Evolutionary conservation across 2,888 invertebrate genomes (phyloP), one percentile per base, ranked within the genome.

Genomic region (Rhingia campestris): DNA sequence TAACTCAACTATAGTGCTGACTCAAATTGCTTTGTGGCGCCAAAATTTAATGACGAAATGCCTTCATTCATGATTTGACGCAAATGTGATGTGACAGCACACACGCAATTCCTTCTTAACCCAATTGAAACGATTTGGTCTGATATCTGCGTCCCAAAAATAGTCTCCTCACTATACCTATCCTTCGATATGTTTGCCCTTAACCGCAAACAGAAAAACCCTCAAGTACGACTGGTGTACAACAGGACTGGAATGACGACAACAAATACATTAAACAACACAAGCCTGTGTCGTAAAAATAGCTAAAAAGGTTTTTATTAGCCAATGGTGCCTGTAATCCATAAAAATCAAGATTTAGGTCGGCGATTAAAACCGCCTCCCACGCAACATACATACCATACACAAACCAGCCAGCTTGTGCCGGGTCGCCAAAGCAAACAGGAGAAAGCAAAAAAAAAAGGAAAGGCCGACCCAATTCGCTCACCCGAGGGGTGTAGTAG

Each of bases 331-430:
- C 82, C 79, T 69, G 82, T 74, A 79, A 82, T 82, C 82, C 79
- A 82, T 74, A 79, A 79, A 79, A 79, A 79, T 79, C 82, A 73
- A 79, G 82, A 82, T 79, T 82, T 79, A 79, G 82, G 82, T 82
- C 79, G 63, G 41, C 69, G 79, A 82, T 82, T 82, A 82, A 79
- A 81, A 73, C 49, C 59, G 67, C 56, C 66, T 76, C 77, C 77
- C 51, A 77, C 54, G 70, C 32, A 54, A 58, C 51, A 39, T 32
- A 30, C 37, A 32, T 35, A 10, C 4, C 37, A 32, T 35, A 12
- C 4, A 7, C 0, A 22, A 2, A 22, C 22, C 22, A 22, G 22
- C 1, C 22, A 2, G 22, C 22, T 22, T 22, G 22, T 22, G 22
- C 22, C 22, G 22, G 22, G 22, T 22, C 22, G 22, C 22, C 22